A percentile compares a stretch with the other conserved stretches of the same genome.
These are phyloP conservation scores for Salpingus planirostris DNA, from an alignment of 2,888 invertebrate species.

Conservation along the genomic window DNA sequence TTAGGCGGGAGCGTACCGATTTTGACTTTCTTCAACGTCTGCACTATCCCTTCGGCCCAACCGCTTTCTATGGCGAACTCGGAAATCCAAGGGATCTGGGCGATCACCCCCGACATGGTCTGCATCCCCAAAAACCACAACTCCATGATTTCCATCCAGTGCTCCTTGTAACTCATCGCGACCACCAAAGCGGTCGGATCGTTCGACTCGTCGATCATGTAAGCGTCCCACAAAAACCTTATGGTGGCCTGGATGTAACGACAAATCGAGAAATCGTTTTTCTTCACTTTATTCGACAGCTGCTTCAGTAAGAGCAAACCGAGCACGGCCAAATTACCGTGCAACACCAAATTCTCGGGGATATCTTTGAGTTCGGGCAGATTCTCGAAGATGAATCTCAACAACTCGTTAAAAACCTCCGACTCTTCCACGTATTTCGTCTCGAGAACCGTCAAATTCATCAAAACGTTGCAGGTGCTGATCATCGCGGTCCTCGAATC, in stretches of 20 bases:
- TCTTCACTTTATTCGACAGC: constrained; percentile 71
- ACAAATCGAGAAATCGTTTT: constrained; percentile 82
- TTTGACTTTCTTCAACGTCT: constrained; percentile 73
- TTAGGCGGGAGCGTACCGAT: constrained; percentile 73
- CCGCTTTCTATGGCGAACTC: constrained; percentile 88
- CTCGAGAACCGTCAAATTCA: constrained; percentile 86
- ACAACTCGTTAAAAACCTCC: constrained; percentile 63
- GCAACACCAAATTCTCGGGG: constrained; percentile 74
- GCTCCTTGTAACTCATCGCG: constrained; percentile 74
- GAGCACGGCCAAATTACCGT: constrained; percentile 76
- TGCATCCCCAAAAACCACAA: constrained; percentile 93
- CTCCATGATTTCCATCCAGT: constrained; percentile 85
- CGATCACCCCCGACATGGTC: constrained; percentile 66
- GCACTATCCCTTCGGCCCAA: constrained; percentile 85
- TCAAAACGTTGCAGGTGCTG: constrained; percentile 82
- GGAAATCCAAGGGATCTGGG: constrained; percentile 79
- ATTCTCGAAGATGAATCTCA: constrained; percentile 79
- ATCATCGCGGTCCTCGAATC: constrained; percentile 79
- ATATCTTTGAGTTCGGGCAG: constrained; percentile 75
- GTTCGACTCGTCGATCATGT: constrained; percentile 79
- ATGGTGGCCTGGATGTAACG: constrained; percentile 84
- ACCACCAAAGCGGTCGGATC: constrained; percentile 76
- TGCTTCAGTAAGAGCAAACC: constrained; percentile 77
- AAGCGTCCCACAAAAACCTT: constrained; percentile 87
- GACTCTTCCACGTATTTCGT: constrained; percentile 74